Base-by-base conservation (phyloP, 2,113 vertebrate species). In the Ancistrus triradiatus region DNA sequence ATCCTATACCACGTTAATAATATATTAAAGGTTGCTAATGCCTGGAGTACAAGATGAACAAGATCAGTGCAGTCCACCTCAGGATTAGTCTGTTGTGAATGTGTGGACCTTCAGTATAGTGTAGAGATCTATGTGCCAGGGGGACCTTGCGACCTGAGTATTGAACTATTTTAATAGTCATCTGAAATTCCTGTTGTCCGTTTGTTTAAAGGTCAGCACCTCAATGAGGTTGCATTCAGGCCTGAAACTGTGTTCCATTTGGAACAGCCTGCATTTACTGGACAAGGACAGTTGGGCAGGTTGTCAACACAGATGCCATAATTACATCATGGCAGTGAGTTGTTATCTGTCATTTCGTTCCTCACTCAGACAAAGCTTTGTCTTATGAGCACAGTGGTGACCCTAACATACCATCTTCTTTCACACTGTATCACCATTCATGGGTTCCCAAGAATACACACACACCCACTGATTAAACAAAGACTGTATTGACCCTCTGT, bases 401-500 rank as follows among this genome's bases (percentile, higher is more conserved):
- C 58, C 24, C 52, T 31, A 27, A 59, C 69, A 47, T 51, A 51
- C 35, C 38, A 31, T 38, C 40, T 17, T 42, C 4, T 22, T 43
- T 70, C 49, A 56, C 33, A 53, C 68, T 61, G 59, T 40, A 62
- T 62, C 40, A 48, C 60, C 55, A 59, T 66, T 73, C 53, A 66
- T 18, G 14, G 51, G 10, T 10, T 47, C 11, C 33, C 35, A 17
- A 53, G 17, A 44, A 48, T 33, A 62, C 40, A 63, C 17, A 66
- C 53, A 68, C 38, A 44, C 51, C 35, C 46, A 43, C 35, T 64
- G 59, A 56, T 27, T 57, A 51, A 69, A 85, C 81, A 85, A 79
- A 81, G 71, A 62, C 71, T 31, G 59, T 69, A 63, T 83, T 82
- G 69, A 76, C 25, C 49, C 21, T n/a, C 61, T 35, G 43, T 53